Percentiles rank a stretch among this genome's conserved stretches.
These are phyloP conservation scores for Podarcis siculus DNA, from an alignment of 2,797 vertebrate genomes.

Conservation along the genomic window DNA sequence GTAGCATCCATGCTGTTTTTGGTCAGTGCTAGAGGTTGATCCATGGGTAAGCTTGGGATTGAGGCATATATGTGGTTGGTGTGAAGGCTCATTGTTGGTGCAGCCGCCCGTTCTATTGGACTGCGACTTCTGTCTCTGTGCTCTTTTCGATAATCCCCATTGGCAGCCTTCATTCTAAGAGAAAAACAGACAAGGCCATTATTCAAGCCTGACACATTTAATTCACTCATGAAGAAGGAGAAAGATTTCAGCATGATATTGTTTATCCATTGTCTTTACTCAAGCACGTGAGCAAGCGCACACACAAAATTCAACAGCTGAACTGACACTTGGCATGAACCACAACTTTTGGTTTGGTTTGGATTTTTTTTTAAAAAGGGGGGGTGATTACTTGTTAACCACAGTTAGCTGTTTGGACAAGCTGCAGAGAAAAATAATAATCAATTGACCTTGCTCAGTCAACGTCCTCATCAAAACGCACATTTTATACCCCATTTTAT, in stretches of 20 bases:
- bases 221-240: background rate
- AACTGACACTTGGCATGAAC: background rate
- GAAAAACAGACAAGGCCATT: background rate
- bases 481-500: background rate
- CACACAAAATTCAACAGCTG: background rate
- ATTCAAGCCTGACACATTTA: background rate
- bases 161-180: slow-evolving; percentile 87
- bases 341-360: too few species aligned
- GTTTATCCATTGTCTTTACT: background rate
- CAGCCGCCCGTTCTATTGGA: slow-evolving; percentile 88
- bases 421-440: background rate
- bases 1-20: slow-evolving; percentile 89
- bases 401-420: background rate
- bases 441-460: background rate
- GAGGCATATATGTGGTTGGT: slow-evolving; percentile 86
- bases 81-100: slow-evolving; percentile 87
- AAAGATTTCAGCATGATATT: background rate
- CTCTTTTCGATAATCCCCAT: slow-evolving; percentile 94
- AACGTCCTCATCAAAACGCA: background rate
- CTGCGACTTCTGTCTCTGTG: slow-evolving; percentile 91
- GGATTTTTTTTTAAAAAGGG: background rate
- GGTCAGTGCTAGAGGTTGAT: slow-evolving; percentile 97
- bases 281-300: background rate
- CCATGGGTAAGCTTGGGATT: slow-evolving; percentile 90
- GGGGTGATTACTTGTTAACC: too few species aligned